Base-by-base conservation (phyloP, 2,888 invertebrate species). In the Phasia obesa region DNA sequence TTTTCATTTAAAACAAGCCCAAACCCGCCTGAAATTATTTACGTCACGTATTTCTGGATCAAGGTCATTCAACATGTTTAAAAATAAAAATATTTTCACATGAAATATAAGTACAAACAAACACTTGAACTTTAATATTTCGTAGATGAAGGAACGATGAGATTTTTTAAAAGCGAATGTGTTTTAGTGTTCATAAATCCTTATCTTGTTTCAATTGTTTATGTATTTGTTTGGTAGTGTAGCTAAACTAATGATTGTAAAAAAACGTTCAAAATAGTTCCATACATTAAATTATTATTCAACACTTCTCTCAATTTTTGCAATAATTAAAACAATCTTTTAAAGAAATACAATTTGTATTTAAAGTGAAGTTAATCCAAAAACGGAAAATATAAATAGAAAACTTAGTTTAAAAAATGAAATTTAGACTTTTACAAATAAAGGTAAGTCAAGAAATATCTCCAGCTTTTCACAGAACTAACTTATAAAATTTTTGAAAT, bases 361-460 rank as follows among this genome's bases (percentile, higher is more conserved):
- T 15, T 15, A 3, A 4, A 42, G 42, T 42, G 7, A 13, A 42
- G 4, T 44, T 47, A 44, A 64, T 27, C 27, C 51, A 38, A 49
- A 4, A 25, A 0, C 17, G 2, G 2, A 2, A 64, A 47, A 53
- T 35, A 27, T n/a, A 17, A n/a, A 4, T 1, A 4, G 44, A 44
- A 13, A 75, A 15, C 25, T 44, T 15, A 55, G 15, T 13, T 13
- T 17, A 4, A 23, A 80, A 67, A 31, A 80, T 80, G 79, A 69
- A 67, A 47, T 60, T 17, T 9, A 67, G 62, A 0, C n/a, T 1
- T 25, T 59, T 67, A 27, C 44, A 80, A 49, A 27, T 53, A 69
- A 74, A 60, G 67, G 79, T 80, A 74, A 80, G 73, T 60, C n/a
- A n/a, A n/a, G n/a, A 74, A 35, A 35, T 35, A 1, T 35, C 2